Conservation (phyloP, 2,113 vertebrate species). For the Urocynchramus pylzowi region DNA sequence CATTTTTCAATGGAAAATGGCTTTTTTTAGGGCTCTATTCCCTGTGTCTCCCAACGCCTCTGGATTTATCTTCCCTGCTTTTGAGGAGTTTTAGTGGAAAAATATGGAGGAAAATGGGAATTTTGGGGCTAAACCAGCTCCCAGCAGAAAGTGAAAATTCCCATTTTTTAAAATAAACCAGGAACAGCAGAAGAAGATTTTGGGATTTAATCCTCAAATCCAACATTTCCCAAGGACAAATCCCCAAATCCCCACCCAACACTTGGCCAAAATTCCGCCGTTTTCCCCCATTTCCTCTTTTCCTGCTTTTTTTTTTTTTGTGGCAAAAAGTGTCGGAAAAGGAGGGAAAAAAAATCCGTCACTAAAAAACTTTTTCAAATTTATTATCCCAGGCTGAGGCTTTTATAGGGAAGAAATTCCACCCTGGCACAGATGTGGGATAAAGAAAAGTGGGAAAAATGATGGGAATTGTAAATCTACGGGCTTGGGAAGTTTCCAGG, state of each 20-base stretch:
- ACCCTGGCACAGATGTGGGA: not conserved
- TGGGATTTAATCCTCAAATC: not conserved
- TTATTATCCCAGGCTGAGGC: slow-evolving; percentile 52
- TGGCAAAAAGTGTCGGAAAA: not conserved
- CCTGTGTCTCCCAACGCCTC: fast-evolving
- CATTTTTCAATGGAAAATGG: not conserved
- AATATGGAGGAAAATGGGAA: not conserved
- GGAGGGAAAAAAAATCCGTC: not conserved
- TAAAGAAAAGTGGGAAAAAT: not conserved
- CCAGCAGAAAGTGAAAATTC: not conserved
- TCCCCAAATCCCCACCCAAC: too few relatives aligned
- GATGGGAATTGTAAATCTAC: slow-evolving; percentile 3
- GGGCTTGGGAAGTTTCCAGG: not conserved
- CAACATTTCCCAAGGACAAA: not conserved
- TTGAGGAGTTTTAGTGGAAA: not conserved
- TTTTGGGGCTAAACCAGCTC: not conserved
- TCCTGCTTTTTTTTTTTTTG: not conserved
- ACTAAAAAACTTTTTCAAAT: slow-evolving; percentile 60
- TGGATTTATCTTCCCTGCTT: not conserved
- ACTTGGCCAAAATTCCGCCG: not conserved
- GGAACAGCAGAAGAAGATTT: not conserved
- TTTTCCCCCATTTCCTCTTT: not conserved
- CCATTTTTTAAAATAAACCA: not conserved
- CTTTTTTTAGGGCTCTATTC: not conserved
- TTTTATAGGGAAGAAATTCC: slow-evolving; percentile 70